These are phyloP conservation scores for Leptinotarsa lineolata DNA, from an alignment of 1,140 invertebrate species.

Conservation along the genomic window DNA sequence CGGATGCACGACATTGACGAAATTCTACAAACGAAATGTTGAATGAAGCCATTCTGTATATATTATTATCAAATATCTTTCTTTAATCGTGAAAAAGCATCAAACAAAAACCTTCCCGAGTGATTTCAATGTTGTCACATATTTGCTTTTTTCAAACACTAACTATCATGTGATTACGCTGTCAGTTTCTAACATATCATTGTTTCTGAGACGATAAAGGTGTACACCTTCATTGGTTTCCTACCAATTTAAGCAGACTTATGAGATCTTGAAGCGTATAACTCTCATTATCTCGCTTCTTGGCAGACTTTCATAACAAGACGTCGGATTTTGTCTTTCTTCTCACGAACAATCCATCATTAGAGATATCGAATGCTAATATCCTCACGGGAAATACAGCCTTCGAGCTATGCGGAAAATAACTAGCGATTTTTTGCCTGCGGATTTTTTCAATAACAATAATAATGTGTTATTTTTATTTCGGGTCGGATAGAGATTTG, in stretches of 20 bases:
- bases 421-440: not conserved
- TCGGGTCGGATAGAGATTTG: not conserved
- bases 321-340: constrained; percentile 30
- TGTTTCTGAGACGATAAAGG: too few species aligned
- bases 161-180: too few species aligned
- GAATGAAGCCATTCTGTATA: too few species aligned
- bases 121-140: too few species aligned
- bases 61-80: too few species aligned
- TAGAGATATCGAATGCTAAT: constrained; percentile 44
- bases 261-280: constrained; percentile 14
- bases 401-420: not conserved
- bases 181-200: too few species aligned
- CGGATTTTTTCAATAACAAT: not conserved
- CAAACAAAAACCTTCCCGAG: too few species aligned
- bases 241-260: constrained; percentile 8
- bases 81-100: too few species aligned
- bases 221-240: not conserved
- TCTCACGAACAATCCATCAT: constrained; percentile 40
- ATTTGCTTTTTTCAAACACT: too few species aligned
- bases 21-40: too few species aligned
- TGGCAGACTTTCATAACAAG: constrained; percentile 20
- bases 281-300: constrained; percentile 20
- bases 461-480: not conserved
- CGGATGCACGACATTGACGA: too few species aligned
- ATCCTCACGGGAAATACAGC: constrained; percentile 21